Conservation (phyloP, 2,888 invertebrate genomes). For the Stenoptilia bipunctidactyla region DNA sequence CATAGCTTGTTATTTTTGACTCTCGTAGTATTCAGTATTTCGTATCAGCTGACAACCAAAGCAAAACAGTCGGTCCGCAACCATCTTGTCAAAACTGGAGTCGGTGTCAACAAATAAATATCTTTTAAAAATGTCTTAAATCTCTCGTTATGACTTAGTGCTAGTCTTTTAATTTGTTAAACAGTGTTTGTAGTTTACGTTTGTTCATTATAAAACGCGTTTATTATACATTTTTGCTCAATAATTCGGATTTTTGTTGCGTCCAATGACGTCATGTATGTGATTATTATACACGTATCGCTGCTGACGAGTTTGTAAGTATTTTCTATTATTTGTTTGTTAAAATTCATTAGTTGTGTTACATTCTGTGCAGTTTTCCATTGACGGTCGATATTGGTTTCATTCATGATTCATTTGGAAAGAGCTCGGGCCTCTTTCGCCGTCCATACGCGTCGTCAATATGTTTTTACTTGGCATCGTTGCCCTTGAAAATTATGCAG, state of each 20-base stretch:
- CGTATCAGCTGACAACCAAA: constrained; percentile 73
- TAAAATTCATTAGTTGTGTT: constrained; percentile 39
- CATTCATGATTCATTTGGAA: constrained; percentile 52
- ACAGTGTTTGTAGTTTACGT: constrained; percentile 51
- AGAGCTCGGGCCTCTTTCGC: constrained; percentile 23
- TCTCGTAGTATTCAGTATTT: constrained; percentile 33
- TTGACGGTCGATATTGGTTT: constrained; percentile 35
- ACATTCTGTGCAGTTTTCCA: constrained; percentile 31
- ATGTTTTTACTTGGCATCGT: constrained; percentile 23
- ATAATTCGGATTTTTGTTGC: constrained; percentile 67
- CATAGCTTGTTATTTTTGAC: background rate
- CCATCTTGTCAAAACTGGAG: constrained; percentile 72
- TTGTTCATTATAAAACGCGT: constrained; percentile 48
- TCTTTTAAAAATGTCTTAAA: constrained; percentile 67
- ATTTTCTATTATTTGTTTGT: constrained; percentile 62
- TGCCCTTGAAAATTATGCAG: constrained; percentile 73
- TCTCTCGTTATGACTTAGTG: constrained; percentile 59
- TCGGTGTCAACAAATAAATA: constrained; percentile 65
- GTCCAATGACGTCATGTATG: constrained; percentile 72
- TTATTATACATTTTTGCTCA: constrained; percentile 58
- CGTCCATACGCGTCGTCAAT: constrained; percentile 29
- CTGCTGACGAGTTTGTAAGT: constrained; percentile 66
- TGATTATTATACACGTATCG: constrained; percentile 68
- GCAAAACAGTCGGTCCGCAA: constrained; percentile 73
- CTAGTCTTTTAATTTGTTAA: constrained; percentile 50